phyloP scores from a whole-genome alignment of 2,113 vertebrate genomes.

The Leuciscus idus region DNA sequence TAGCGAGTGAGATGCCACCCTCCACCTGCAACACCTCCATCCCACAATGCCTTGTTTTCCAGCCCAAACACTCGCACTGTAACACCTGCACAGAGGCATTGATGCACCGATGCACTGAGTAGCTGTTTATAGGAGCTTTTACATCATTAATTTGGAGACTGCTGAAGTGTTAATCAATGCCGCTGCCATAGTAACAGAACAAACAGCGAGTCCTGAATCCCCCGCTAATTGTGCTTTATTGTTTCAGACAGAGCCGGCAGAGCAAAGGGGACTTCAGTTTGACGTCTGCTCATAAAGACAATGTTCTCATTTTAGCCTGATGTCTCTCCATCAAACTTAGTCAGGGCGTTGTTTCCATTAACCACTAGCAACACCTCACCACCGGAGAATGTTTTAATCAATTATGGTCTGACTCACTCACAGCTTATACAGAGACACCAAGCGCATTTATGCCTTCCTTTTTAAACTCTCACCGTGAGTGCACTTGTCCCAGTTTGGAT shows the following conservation, averaged over 20 bases:
- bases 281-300: slow-evolving; percentile 55
- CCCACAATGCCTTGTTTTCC: slow-evolving; percentile 42
- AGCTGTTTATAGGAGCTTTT: slow-evolving; percentile 81
- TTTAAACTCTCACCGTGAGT: slow-evolving; percentile 9
- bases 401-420: slow-evolving; percentile 52
- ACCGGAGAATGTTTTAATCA: slow-evolving; percentile 49
- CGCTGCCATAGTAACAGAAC: slow-evolving; percentile 84
- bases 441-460: slow-evolving; percentile 17
- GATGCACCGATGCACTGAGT: slow-evolving; percentile 75
- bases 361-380: slow-evolving; percentile 52
- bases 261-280: slow-evolving; percentile 53
- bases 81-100: slow-evolving; percentile 80
- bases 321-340: slow-evolving; percentile 53
- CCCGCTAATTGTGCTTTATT: slow-evolving; percentile 85
- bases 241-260: slow-evolving; percentile 64
- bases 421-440: slow-evolving; percentile 21
- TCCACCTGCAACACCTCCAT: slow-evolving; percentile 6
- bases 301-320: slow-evolving; percentile 48
- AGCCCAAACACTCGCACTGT: slow-evolving; percentile 66
- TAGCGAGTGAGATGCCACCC: slow-evolving; percentile 64
- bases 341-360: slow-evolving; percentile 54
- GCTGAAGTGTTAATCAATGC: slow-evolving; percentile 77
- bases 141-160: slow-evolving; percentile 71
- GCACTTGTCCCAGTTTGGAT: slow-evolving; percentile 9
- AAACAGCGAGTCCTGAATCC: slow-evolving; percentile 82